Conservation (phyloP, 1,140 invertebrate genomes). For the Drosophila trapezifrons region DNA sequence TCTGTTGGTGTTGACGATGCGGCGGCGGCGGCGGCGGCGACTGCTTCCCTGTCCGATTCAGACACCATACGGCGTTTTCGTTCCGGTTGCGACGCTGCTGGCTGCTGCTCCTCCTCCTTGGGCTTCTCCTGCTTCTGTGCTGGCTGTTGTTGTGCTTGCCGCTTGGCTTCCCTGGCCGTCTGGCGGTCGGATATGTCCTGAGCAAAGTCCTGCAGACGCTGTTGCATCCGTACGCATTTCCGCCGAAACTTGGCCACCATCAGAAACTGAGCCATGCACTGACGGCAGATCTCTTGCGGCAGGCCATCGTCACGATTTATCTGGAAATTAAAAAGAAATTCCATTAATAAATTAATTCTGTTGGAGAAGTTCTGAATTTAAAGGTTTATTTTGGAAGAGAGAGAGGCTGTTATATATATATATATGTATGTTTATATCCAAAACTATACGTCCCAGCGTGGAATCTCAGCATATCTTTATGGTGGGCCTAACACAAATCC, state of each 20-base stretch:
- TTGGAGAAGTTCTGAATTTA: slow-evolving; percentile 2
- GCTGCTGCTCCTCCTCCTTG: neutral
- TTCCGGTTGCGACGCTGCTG: slow-evolving; percentile 24
- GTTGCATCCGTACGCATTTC: slow-evolving; percentile 73
- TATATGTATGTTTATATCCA: too few species aligned
- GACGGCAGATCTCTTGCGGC: slow-evolving; percentile 76
- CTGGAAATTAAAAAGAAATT: slow-evolving; percentile 45
- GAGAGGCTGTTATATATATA: too few species aligned
- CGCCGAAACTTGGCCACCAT: slow-evolving; percentile 80
- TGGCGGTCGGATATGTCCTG: slow-evolving; percentile 51
- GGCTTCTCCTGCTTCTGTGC: neutral
- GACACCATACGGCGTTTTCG: slow-evolving; percentile 53
- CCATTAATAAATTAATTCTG: slow-evolving; percentile 10
- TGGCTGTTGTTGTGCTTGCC: slow-evolving; percentile 19
- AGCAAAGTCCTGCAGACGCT: slow-evolving; percentile 57
- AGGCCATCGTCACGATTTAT: slow-evolving; percentile 73
- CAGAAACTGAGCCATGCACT: slow-evolving; percentile 77
- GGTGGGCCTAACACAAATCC: too few species aligned
- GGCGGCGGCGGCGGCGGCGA: neutral
- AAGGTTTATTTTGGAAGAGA: neutral
- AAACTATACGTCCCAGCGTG: too few species aligned
- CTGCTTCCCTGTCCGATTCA: slow-evolving; percentile 8
- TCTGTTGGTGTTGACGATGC: neutral
- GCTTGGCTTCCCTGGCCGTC: slow-evolving; percentile 21
- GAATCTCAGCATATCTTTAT: too few species aligned